Evolutionary conservation across 2,113 vertebrate species (phyloP), one percentile per base, ranked within the genome.

Genomic region (Coturnix japonica): DNA sequence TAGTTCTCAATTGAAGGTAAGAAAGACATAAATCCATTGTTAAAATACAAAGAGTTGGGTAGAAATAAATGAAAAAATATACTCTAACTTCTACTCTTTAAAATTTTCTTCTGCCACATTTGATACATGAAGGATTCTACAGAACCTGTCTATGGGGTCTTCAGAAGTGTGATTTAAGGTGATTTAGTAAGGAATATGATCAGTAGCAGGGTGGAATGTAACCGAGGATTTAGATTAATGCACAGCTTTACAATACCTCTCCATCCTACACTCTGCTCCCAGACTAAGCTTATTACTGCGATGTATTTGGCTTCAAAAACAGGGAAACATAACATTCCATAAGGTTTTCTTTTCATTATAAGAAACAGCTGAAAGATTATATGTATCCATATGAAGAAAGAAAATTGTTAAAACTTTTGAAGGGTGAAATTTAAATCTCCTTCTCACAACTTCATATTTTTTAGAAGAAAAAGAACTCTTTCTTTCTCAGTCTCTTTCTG

Each of bases 211-310:
- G 30, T 41, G 78, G 85, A 72, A 92, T 81, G 63, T 54, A n/a
- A 33, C 3, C 31, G 41, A 1, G 2, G 71, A 65, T 78, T 87
- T 91, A 76, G 18, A 19, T 44, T 65, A 89, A 69, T 28, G 13
- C 53, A 7, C 7, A 65, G 57, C 13, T 47, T 84, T 65, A 72
- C 20, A 23, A 44, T 0, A 2, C 20, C n/a, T 64, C 25, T 20
- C 14, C 53, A 26, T 30, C 11, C 25, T 16, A 3, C 47, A 46
- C 22, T 13, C 25, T 25, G 22, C 35, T 72, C 65, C 43, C 86
- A 71, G 83, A 86, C 43, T 83, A 89, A 94, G 47, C 39, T 33
- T 92, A 7, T 87, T 92, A 79, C 19, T 61, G 30, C 53, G 37
- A n/a, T 9, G 12, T 31, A 72, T 64, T 74, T 89, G 74, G 69